These are phyloP conservation scores for Orchestia grillus DNA, from an alignment of 1,140 invertebrate genomes.

Conservation along the genomic window DNA sequence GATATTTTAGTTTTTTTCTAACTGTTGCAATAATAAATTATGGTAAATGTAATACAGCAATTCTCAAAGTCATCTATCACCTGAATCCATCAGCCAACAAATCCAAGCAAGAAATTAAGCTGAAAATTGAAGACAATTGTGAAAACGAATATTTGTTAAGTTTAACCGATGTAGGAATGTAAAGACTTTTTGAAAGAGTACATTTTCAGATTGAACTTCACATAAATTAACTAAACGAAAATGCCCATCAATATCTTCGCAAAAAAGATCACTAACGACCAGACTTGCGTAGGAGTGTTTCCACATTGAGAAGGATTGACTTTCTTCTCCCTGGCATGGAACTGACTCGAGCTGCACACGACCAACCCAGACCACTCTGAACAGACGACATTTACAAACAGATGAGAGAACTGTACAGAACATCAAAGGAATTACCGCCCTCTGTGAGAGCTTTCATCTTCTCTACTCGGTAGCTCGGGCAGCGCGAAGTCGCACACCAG, in stretches of 20 bases:
- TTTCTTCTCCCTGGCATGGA: not conserved
- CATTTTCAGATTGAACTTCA: not conserved
- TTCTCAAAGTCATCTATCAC: not conserved
- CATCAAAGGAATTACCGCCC: slow-evolving; percentile 19
- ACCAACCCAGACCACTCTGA: not conserved
- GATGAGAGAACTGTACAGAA: not conserved
- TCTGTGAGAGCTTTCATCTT: not conserved
- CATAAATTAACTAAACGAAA: not conserved
- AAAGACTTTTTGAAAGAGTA: not conserved
- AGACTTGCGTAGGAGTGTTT: not conserved
- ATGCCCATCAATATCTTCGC: not conserved
- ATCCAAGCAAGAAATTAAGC: not conserved
- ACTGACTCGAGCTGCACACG: not conserved
- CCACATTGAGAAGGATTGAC: not conserved
- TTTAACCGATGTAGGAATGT: not conserved
- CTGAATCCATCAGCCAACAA: not conserved
- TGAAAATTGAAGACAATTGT: not conserved
- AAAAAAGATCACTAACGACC: not conserved
- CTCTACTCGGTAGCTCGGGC: not conserved
- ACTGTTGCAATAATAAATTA: not conserved
- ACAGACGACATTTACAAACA: not conserved
- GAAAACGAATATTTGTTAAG: not conserved
- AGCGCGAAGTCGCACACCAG: slow-evolving; percentile 79
- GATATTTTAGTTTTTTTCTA: not conserved
- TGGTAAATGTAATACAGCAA: not conserved